Base-by-base conservation (phyloP, 2,888 invertebrate genomes). In the Tenthredo amoena region DNA sequence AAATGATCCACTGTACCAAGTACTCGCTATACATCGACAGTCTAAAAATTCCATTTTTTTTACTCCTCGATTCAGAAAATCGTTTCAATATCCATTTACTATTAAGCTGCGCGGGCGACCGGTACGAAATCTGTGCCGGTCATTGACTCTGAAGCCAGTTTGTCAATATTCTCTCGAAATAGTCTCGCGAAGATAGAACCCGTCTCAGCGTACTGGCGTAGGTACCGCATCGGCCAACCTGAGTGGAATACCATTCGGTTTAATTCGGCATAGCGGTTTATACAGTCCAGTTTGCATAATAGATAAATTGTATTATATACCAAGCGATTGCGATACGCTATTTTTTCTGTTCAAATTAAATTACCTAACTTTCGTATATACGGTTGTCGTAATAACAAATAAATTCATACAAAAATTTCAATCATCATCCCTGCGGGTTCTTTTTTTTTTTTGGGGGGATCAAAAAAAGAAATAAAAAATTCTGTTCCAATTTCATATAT, bases 101-200 rank as follows among this genome's bases (percentile, higher is more conserved):
- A 37, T 40, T 40, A 21, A 21, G 18, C 50, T 47, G 77, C n/a
- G 55, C 77, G 77, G 55, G 55, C 83, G 86, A 85, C 77, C 85
- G 85, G 86, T 84, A 85, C 88, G 87, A 87, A 88, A 68, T 86
- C 86, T 88, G 87, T 87, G 88, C 79, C 86, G 86, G 86, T 86
- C 86, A 76, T 79, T 85, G 85, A 85, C 85, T 62, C 37, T 15
- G 12, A 15, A 47, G 18, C 43, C 15, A 31, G 43, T 79, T 79
- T 68, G 85, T 85, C 79, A 68, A 85, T 85, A 79, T 85, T 79
- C 79, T 81, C 79, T 81, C 62, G 79, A 81, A 81, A 81, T 81
- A 81, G 79, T 81, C 81, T 81, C 81, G 81, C 81, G 62, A 62
- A 81, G 81, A 81, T 62, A 81, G 58, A 81, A 81, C 40, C 40